Percentiles rank a stretch among this genome's conserved stretches.
Conservation (phyloP, 30 jellyfish, hydroid and myxozoan genomes). For the Hydractinia symbiolongicarpus region DNA sequence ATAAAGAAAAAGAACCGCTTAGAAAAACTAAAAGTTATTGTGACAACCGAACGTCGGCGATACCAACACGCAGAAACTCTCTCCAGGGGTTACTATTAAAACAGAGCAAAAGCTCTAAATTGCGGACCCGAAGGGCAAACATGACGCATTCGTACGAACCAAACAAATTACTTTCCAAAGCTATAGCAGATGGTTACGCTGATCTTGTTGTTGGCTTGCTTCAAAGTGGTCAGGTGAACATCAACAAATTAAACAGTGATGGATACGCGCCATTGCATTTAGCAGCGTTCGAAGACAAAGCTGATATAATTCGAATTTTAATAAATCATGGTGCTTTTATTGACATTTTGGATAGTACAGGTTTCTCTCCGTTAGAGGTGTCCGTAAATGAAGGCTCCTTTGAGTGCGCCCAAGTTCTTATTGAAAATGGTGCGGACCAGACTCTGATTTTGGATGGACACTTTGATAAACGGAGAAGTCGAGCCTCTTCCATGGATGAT, state of each 20-base stretch:
- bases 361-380: constrained; percentile 27
- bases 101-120: not conserved
- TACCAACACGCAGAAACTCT: constrained; percentile 1
- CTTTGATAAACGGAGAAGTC: not conserved
- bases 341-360: constrained; percentile 10
- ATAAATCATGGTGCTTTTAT: constrained; percentile 25
- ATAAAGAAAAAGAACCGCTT: not conserved
- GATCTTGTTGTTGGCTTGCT: constrained; percentile 21
- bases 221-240: constrained; percentile 31
- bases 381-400: constrained; percentile 35
- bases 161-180: constrained; percentile 18
- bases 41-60: not conserved
- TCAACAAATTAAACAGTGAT: constrained; percentile 20
- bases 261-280: constrained; percentile 30
- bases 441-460: constrained; percentile 18
- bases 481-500: too few species aligned
- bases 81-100: not conserved
- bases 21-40: not conserved
- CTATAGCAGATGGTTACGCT: constrained; percentile 27
- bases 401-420: constrained; percentile 30
- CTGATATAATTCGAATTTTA: constrained; percentile 8
- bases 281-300: constrained; percentile 34
- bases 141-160: constrained; percentile 22
- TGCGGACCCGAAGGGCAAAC: not conserved
- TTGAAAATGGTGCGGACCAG: constrained; percentile 30